Percentiles rank a stretch among this genome's conserved stretches.
These are phyloP conservation scores for Cottoperca gobio DNA, from an alignment of 2,797 vertebrate genomes.

Conservation along the genomic window DNA sequence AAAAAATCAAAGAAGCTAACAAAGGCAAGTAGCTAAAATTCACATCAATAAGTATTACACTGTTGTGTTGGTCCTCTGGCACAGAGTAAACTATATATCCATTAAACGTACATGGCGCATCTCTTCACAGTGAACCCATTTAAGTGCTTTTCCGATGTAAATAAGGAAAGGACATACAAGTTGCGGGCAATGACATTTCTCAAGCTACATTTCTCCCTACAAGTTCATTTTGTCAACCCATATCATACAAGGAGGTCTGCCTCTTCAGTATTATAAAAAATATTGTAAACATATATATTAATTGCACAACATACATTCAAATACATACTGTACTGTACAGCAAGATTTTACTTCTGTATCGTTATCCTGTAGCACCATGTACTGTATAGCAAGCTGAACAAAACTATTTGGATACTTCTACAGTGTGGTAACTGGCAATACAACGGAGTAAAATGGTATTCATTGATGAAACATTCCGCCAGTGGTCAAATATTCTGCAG, in stretches of 20 bases:
- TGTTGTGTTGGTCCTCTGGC: constrained; percentile 66
- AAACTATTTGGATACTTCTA: constrained; percentile 73
- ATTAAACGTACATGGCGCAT: constrained; percentile 58
- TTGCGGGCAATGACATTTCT: constrained; percentile 58
- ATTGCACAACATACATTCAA: constrained; percentile 88
- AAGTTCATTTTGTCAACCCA: constrained; percentile 65
- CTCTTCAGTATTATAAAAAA: constrained; percentile 85
- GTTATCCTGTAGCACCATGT: constrained; percentile 85
- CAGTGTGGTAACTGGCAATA: constrained; percentile 64
- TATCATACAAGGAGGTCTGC: constrained; percentile 75
- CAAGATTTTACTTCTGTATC: constrained; percentile 73
- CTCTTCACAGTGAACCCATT: constrained; percentile 81
- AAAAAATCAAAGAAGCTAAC: constrained; percentile 63
- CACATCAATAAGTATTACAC: constrained; percentile 75
- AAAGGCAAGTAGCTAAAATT: constrained; percentile 71
- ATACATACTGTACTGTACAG: constrained; percentile 86
- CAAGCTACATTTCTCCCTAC: constrained; percentile 67
- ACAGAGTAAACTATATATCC: constrained; percentile 65
- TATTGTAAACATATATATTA: constrained; percentile 87
- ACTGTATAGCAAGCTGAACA: constrained; percentile 78
- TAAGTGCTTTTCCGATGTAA: constrained; percentile 80
- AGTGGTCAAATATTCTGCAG: constrained; percentile 42
- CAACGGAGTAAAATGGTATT: constrained; percentile 68
- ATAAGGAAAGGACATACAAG: constrained; percentile 69
- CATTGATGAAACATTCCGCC: constrained; percentile 57